Base-by-base conservation (phyloP, 2,888 invertebrate genomes). In the Dasypogon diadema region DNA sequence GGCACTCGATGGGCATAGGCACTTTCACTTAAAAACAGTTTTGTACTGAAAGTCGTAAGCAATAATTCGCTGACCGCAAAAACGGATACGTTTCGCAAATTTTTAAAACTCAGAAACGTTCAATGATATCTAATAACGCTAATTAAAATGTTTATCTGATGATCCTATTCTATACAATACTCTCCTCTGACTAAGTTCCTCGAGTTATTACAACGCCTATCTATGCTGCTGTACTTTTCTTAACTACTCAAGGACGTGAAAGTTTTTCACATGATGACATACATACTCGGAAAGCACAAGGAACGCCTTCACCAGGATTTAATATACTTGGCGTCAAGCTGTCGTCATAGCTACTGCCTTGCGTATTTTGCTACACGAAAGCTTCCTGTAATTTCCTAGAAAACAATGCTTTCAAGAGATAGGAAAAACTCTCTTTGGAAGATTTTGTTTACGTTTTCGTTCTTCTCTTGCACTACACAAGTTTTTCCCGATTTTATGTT, bases 1-100 rank as follows among this genome's bases (percentile, higher is more conserved):
- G 85, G 85, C 85, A 85, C 85, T 85, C 85, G 82, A 85, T 85
- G 81, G 85, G 85, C 85, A 85, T 85, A 56, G 56, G 56, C 56
- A 56, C 56, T 56, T 22, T 16, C 22, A 6, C 54, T 54, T 54
- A 54, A 54, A 54, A 54, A 3, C 14, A 8, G 8, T 22, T 54
- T 22, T 18, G 22, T 54, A 42, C 22, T 54, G 14, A 54, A 54
- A 54, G 14, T 22, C 21, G 6, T 22, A 30, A 5, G 30, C 4
- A 30, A 30, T 30, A 30, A 5, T 30, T 30, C 30, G 30, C 30
- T 30, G 8, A 5, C 30, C 30, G 3, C 5, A 18, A 10, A 22
- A 6, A 2, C 22, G 18, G 22, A 21, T 21, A 55, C 16, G 12
- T 18, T 21, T 55, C 18, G 8, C 21, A n/a, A n/a, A 21, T 16